Conservation (phyloP, 2,888 invertebrate species). For the Callosobruchus maculatus region DNA sequence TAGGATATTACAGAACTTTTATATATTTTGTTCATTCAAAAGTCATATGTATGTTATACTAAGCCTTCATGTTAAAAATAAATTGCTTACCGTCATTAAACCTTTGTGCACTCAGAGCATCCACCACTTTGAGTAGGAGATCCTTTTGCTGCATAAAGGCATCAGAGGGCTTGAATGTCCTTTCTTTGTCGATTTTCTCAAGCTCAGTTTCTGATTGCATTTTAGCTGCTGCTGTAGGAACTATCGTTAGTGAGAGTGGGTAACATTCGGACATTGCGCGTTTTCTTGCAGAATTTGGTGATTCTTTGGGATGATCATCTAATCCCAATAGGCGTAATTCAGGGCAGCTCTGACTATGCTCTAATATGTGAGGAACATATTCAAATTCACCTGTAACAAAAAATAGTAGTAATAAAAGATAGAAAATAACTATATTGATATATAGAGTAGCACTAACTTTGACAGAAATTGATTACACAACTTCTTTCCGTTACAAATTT, state of each 20-base stretch:
- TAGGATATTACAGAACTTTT: no score
- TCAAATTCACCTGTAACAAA: slow-evolving; percentile 45
- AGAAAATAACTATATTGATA: no score
- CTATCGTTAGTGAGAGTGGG: slow-evolving; percentile 14
- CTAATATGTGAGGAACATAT: slow-evolving; percentile 44
- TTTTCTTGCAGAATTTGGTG: slow-evolving; percentile 47
- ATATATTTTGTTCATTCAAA: no score
- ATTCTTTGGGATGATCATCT: slow-evolving; percentile 33
- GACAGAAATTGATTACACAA: no score
- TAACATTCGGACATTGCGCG: slow-evolving; percentile 64
- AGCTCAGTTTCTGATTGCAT: slow-evolving; percentile 63
- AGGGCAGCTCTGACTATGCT: slow-evolving; percentile 68
- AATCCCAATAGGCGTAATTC: slow-evolving; percentile 61
- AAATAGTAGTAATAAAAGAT: no score
- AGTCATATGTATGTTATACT: no score
- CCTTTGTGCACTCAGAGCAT: slow-evolving; percentile 59
- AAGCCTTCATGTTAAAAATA: background rate
- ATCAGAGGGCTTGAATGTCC: slow-evolving; percentile 65
- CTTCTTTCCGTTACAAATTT: no score
- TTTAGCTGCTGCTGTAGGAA: slow-evolving; percentile 60
- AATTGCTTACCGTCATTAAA: background rate
- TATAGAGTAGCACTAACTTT: no score
- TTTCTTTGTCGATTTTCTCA: slow-evolving; percentile 68
- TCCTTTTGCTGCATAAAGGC: slow-evolving; percentile 73
- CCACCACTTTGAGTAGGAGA: slow-evolving; percentile 71